A percentile compares a stretch with the other conserved stretches of the same genome.
Conservation (phyloP, 2,888 invertebrate species). For the Rhamnusium bicolor region DNA sequence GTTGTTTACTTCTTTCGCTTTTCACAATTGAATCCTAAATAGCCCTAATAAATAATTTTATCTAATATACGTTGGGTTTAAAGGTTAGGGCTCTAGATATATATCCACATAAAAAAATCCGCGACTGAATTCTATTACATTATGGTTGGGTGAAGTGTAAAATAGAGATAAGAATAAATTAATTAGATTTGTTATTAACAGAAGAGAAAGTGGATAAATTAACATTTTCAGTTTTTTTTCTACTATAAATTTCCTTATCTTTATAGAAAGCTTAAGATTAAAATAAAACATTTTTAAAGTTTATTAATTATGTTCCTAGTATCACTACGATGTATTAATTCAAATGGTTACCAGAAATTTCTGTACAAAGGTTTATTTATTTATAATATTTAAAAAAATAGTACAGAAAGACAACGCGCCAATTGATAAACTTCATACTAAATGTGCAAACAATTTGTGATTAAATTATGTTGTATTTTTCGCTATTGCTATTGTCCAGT, state of each 20-base stretch:
- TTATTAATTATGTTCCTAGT: not conserved
- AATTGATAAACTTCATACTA: not conserved
- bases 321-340: not conserved
- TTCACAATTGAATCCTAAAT: conserved; percentile 16
- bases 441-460: not conserved
- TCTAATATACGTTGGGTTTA: not conserved
- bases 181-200: not conserved
- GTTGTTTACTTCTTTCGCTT: conserved; percentile 6
- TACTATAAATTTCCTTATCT: not conserved
- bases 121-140: not conserved
- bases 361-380: not conserved
- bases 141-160: not conserved
- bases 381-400: not conserved
- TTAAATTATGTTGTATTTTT: not conserved
- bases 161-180: not conserved
- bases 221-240: not conserved
- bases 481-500: too few relatives aligned
- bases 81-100: conserved; percentile 5
- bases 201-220: not conserved
- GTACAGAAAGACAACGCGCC: not conserved
- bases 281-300: not conserved
- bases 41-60: conserved; percentile 17
- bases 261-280: not conserved
- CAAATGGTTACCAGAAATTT: not conserved
- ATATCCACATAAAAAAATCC: not conserved